Base-by-base conservation (phyloP, 2,888 invertebrate genomes). In the Pecten maximus region DNA sequence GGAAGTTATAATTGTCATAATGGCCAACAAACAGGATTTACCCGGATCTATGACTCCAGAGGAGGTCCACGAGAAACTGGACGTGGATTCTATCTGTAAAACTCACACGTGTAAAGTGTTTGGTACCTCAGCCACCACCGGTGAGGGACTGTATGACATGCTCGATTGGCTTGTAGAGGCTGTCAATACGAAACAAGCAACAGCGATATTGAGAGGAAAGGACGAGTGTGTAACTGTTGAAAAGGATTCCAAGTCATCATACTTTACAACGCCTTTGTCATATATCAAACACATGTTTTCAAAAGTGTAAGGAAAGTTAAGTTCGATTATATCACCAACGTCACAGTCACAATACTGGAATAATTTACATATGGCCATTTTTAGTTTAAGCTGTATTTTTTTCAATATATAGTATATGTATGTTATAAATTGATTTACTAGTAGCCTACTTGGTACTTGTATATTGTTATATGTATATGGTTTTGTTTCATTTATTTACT, bases 1-100 rank as follows among this genome's bases (percentile, higher is more conserved):
- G 10, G 92, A 92, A 16, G 86, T 92, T 23, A 91, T 93, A 3
- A 28, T 94, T 3, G 87, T 92, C 16, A 90, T 94, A 28, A 74
- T 94, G 40, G 94, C 94, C 16, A 95, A 95, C 91, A 95, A 95
- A 91, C 95, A 94, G 88, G 95, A 95, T 89, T n/a, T 94, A 35
- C 74, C 90, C 2, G 87, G 90, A 23, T 94, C 93, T 40, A 88
- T 94, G 91, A 91, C 91, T 16, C 89, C 89, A 16, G 87, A 89
- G 12, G 93, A 94, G 12, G 91, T 95, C n/a, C 60, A n/a, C n/a
- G 87, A 89, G 15, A 90, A 88, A 16, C 88, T 94, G 23, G 39
- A 89, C n/a, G 74, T 92, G 4, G 28, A 87, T 3, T 86, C 54
- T 0, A 48, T 91, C 28, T 23, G 40, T 23, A 74, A 40, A 35